Percentiles rank a stretch among this genome's conserved stretches.
These are phyloP conservation scores for Pangasius macronema DNA, from an alignment of 2,797 vertebrate genomes.

Conservation along the genomic window DNA sequence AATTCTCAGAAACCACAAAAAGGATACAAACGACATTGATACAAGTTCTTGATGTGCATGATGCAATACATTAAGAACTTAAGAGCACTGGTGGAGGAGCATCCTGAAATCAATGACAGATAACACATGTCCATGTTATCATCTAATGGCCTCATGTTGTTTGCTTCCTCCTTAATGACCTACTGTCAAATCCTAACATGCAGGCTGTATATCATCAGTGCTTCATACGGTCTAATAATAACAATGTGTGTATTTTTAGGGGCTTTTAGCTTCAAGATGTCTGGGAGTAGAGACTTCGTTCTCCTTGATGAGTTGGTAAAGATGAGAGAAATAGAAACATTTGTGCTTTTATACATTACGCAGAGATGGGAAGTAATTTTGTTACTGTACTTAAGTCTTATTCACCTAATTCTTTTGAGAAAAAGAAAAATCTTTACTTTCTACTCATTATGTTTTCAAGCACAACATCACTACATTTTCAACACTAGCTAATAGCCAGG, in stretches of 20 bases:
- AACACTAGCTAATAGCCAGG: not conserved
- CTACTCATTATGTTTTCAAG: not conserved
- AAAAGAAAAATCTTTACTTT: not conserved
- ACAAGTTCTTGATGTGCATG: not conserved
- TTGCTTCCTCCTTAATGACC: slow-evolving; percentile 19
- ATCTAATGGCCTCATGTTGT: slow-evolving; percentile 11
- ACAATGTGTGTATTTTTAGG: slow-evolving; percentile 9
- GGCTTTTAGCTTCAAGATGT: slow-evolving; percentile 14
- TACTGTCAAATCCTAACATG: slow-evolving; percentile 2
- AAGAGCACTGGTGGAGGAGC: not conserved
- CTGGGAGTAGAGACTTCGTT: not conserved
- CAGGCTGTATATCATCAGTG: not conserved
- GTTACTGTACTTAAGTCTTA: not conserved
- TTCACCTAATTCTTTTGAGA: not conserved
- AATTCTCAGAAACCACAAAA: not conserved
- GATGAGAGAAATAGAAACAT: not conserved
- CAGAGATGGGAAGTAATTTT: not conserved
- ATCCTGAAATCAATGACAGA: slow-evolving; percentile 10
- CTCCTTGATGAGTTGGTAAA: not conserved
- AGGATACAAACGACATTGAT: not conserved
- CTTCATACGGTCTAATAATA: slow-evolving; percentile 3
- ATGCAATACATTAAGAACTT: not conserved
- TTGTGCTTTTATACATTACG: not conserved
- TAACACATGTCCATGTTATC: slow-evolving; percentile 39
- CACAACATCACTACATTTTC: not conserved